Evolutionary conservation across 2,888 invertebrate species (phyloP), one percentile per base, ranked within the genome.

Genomic region (Drosophila yooni): DNA sequence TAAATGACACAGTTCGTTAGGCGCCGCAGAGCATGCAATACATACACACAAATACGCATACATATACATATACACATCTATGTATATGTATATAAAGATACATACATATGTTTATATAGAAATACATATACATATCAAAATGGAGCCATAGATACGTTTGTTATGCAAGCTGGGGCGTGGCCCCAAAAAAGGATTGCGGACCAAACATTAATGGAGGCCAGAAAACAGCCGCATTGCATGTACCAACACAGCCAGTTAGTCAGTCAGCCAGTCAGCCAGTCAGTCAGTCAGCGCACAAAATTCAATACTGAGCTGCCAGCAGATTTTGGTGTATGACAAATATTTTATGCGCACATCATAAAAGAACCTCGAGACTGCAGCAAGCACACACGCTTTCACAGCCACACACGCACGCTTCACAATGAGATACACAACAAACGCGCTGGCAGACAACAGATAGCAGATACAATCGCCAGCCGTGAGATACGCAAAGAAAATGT

Each of bases 1-100:
- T 91, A 90, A 91, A 91, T 91, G 89, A 91, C 90, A 90, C 91
- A 90, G 91, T 91, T 90, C 91, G 91, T 90, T 90, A 91, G 89
- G 81, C 88, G 88, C 82, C 82, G 64, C 71, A 77, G 69, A 71
- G 61, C 68, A 70, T 68, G 67, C 73, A 76, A 80, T 51, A 77
- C 69, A 75, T 60, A 71, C 57, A 74, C 51, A 74, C 29, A 56
- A 25, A 63, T 34, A 52, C 48, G 57, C 53, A 51, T 51, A 73
- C 58, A 33, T 66, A 58, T 70, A 61, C 43, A 63, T 46, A 74
- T n/a, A 46, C 31, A 66, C 18, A 59, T 48, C 61, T 25, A 40
- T 48, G 58, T 57, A 27, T 34, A 51, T 27, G 60, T 33, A 56
- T 43, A 48, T 53, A 51, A 25, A 15, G 15, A 38, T 31, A 60